Evolutionary conservation across 2,888 invertebrate species (phyloP).

Genomic region (Campopleginae sp.): DNA sequence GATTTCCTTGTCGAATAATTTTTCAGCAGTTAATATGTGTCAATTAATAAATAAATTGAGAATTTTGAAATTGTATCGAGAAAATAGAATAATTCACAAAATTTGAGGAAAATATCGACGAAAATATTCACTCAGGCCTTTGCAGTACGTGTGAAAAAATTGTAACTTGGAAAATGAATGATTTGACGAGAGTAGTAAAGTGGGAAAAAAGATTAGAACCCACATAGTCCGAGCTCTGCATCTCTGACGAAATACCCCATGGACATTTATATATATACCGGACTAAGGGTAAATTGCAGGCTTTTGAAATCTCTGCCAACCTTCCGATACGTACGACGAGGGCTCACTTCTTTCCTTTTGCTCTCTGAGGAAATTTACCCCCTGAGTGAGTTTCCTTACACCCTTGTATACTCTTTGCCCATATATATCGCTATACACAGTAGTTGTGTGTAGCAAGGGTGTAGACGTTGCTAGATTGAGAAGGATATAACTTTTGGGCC

Average conservation of each 20-base stretch:
- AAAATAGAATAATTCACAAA: background rate
- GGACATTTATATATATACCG: constrained; percentile 4
- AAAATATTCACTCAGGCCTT: background rate
- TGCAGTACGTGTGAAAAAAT: background rate
- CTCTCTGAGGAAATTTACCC: constrained; percentile 37
- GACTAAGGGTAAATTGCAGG: constrained; percentile 35
- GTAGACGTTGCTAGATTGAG: constrained; percentile 19
- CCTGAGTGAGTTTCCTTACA: constrained; percentile 18
- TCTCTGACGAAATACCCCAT: background rate
- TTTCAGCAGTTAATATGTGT: background rate
- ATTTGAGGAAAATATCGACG: background rate
- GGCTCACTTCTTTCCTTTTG: constrained; percentile 19
- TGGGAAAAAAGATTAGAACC: background rate
- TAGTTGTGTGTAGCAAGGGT: background rate
- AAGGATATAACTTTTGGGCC: constrained; percentile 22
- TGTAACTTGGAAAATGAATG: background rate
- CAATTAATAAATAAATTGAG: background rate
- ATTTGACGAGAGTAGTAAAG: background rate
- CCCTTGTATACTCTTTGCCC: constrained; percentile 3
- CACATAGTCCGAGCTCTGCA: background rate
- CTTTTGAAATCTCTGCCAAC: constrained; percentile 34
- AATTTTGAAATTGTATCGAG: background rate
- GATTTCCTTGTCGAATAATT: background rate
- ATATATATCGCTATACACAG: constrained; percentile 3
- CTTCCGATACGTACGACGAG: constrained; percentile 39